Evolutionary conservation across 2,113 vertebrate species (phyloP).

Genomic region (Elgaria multicarinata): DNA sequence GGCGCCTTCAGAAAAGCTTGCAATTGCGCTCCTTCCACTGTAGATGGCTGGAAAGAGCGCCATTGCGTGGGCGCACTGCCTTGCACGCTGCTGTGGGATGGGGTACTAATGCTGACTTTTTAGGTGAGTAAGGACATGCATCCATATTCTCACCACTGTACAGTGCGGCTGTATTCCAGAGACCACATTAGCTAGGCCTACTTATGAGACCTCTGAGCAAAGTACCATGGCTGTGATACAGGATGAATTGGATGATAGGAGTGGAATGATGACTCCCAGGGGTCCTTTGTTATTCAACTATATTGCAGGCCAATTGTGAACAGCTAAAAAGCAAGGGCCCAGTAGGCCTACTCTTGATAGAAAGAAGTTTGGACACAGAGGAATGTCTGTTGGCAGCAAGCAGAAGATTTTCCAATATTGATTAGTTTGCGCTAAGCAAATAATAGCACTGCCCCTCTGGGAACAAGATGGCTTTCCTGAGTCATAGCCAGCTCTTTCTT

Average conservation of each 20-base stretch:
- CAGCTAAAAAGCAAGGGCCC: background rate
- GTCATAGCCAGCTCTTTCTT: background rate
- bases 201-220: background rate
- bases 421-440: slow-evolving; percentile 18
- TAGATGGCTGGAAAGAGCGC: too few relatives aligned
- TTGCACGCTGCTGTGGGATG: too few relatives aligned
- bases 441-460: background rate
- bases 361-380: background rate
- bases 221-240: background rate
- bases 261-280: background rate
- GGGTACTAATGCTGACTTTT: background rate
- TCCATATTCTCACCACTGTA: background rate
- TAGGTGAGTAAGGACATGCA: background rate
- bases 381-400: background rate
- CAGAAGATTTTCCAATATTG: background rate
- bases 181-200: background rate
- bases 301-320: background rate
- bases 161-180: background rate
- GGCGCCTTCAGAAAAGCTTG: too few relatives aligned
- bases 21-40: too few relatives aligned
- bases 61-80: too few relatives aligned
- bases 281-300: background rate
- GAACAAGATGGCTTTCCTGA: slow-evolving; percentile 12
- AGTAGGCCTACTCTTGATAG: background rate
- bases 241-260: background rate